A percentile compares a stretch with the other conserved stretches of the same genome.
Conservation (phyloP, 23 tunicate species). For the Oikopleura albicans region DNA sequence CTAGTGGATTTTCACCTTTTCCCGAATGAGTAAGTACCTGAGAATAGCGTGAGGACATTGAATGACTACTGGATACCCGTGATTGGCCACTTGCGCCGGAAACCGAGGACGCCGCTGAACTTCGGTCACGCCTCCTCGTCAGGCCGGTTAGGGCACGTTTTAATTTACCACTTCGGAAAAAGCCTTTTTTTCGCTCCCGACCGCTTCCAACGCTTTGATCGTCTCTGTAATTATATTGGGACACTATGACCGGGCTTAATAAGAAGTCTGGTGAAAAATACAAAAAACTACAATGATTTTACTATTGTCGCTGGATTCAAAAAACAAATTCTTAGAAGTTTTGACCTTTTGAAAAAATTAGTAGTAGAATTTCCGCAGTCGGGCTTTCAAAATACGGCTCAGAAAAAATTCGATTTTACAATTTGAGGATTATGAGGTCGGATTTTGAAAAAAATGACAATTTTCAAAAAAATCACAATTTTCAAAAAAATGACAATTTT, state of each 20-base stretch:
- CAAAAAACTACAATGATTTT: too few species aligned
- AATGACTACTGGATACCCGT: background rate
- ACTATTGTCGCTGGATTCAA: too few species aligned
- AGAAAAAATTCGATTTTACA: too few species aligned
- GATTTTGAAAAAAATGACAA: too few species aligned
- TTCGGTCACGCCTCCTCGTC: background rate
- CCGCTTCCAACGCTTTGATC: background rate
- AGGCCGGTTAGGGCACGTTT: background rate
- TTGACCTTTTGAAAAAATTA: too few species aligned
- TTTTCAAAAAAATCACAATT: too few species aligned
- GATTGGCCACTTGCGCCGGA: background rate
- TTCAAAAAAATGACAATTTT: too few species aligned
- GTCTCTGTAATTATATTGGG: background rate
- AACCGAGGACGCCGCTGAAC: background rate
- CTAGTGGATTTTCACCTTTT: too few species aligned
- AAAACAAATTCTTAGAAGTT: too few species aligned
- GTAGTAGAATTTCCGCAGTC: too few species aligned
- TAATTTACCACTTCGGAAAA: background rate
- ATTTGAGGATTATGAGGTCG: too few species aligned
- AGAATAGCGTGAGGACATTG: background rate
- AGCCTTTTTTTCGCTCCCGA: background rate
- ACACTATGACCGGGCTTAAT: background rate
- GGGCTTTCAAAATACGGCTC: too few species aligned
- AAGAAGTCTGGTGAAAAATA: background rate
- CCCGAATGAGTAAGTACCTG: background rate